A percentile compares a stretch with the other conserved stretches of the same genome.
Conservation (phyloP, 2,797 vertebrate species). For the Clarias platycephalus region DNA sequence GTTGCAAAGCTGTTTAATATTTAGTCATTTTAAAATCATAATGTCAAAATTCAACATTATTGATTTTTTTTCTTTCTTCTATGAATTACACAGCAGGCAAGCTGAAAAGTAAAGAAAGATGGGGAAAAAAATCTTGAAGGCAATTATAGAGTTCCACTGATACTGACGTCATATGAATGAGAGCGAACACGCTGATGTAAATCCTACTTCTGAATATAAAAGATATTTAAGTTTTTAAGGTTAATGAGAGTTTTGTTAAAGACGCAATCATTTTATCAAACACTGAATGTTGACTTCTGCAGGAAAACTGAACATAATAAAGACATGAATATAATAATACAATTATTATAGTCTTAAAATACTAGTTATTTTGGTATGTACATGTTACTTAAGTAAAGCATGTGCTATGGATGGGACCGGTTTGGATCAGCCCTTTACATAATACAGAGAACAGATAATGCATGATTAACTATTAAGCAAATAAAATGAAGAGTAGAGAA, state of each 20-base stretch:
- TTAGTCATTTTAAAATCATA: slow-evolving; percentile 37
- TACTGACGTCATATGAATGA: neutral
- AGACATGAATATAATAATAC: neutral
- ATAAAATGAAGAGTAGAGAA: neutral
- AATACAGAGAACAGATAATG: neutral
- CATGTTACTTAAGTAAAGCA: neutral
- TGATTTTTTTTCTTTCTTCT: neutral
- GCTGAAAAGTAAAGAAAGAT: neutral
- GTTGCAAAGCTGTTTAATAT: slow-evolving; percentile 49
- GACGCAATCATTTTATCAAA: neutral
- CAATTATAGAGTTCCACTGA: neutral
- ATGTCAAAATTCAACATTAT: neutral
- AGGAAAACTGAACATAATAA: neutral
- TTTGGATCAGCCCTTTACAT: neutral
- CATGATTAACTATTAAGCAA: neutral
- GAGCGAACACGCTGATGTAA: neutral
- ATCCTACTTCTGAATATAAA: neutral
- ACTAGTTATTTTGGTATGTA: neutral
- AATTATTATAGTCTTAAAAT: slow-evolving; percentile 1
- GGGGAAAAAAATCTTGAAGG: neutral
- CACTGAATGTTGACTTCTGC: neutral
- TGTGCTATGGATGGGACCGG: neutral
- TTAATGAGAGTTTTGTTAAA: neutral
- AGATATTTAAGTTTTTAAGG: neutral
- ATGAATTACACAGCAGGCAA: slow-evolving; percentile 31